Conservation (phyloP, 2,797 vertebrate species). For the Taenioides sp. region DNA sequence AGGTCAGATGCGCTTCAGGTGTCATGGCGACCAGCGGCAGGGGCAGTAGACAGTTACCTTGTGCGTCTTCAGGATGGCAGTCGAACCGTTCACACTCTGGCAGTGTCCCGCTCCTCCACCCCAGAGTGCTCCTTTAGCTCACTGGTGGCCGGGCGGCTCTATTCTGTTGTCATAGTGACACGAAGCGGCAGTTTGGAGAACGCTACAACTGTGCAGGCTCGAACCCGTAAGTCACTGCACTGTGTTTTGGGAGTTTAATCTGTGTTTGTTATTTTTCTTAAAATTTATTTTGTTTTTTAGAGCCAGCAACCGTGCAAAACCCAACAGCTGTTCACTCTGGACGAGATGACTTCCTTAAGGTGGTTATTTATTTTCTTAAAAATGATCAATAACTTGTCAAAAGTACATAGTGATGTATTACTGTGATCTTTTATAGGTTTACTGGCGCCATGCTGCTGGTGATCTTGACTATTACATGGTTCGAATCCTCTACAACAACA, state of each 20-base stretch:
- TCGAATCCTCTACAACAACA: constrained; percentile 87
- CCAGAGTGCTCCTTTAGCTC: constrained; percentile 88
- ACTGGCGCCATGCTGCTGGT: constrained; percentile 88
- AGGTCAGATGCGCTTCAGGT: constrained; percentile 84
- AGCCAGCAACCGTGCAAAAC: constrained; percentile 88
- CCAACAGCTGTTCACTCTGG: constrained; percentile 89
- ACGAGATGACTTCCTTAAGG: constrained; percentile 86
- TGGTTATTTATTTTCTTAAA: constrained; percentile 5
- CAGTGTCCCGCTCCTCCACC: constrained; percentile 67
- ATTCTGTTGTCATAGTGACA: constrained; percentile 83
- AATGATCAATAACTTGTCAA: not conserved
- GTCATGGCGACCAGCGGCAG: constrained; percentile 86
- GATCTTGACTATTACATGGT: constrained; percentile 90
- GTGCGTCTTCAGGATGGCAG: constrained; percentile 79
- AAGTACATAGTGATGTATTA: not conserved
- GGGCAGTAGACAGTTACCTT: constrained; percentile 85
- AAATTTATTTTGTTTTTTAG: constrained; percentile 58
- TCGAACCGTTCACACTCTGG: constrained; percentile 71
- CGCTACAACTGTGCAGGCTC: constrained; percentile 75
- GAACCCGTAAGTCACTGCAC: constrained; percentile 82
- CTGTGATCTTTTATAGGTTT: constrained; percentile 69
- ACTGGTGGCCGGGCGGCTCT: constrained; percentile 86
- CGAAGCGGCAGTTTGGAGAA: constrained; percentile 86
- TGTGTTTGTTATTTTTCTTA: not conserved
- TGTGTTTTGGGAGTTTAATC: not conserved